These are phyloP conservation scores for Yponomeuta cagnagella DNA, from an alignment of 2,888 invertebrate species.

Conservation along the genomic window DNA sequence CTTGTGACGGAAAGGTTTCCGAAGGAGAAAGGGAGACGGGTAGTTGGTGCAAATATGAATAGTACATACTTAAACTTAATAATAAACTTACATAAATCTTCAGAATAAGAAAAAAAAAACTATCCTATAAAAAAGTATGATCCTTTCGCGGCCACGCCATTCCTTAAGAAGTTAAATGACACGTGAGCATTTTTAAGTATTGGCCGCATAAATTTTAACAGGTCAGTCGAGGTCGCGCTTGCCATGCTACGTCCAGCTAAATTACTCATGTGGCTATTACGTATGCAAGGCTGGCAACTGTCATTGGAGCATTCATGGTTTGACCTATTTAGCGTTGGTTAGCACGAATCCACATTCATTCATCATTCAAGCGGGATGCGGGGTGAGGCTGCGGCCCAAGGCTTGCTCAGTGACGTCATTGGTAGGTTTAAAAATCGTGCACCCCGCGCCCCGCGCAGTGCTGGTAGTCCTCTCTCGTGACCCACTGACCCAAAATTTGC, in stretches of 20 bases:
- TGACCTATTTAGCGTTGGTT: conserved; percentile 34
- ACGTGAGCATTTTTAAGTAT: too few species aligned
- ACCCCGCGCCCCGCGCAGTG: conserved; percentile 41
- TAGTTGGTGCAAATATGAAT: too few species aligned
- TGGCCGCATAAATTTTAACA: too few species aligned
- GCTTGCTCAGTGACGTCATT: conserved; percentile 58
- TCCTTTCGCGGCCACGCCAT: too few species aligned
- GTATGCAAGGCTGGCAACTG: neutral
- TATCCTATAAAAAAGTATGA: too few species aligned
- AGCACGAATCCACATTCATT: conserved; percentile 59
- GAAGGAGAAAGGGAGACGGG: too few species aligned
- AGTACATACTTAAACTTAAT: too few species aligned
- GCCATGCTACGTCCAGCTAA: neutral
- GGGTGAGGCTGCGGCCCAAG: conserved; percentile 37
- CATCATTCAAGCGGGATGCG: conserved; percentile 53
- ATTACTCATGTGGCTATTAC: neutral
- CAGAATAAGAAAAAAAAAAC: too few species aligned
- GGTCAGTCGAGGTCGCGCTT: too few species aligned
- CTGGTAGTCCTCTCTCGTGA: conserved; percentile 63
- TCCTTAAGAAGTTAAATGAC: too few species aligned
- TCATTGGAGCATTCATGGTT: conserved; percentile 27
- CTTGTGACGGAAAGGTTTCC: too few species aligned
- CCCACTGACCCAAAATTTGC: conserved; percentile 68
- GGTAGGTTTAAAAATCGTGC: conserved; percentile 54
- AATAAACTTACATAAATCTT: too few species aligned